phyloP scores from a whole-genome alignment of 2,113 vertebrate genomes.

The Uropsilus gracilis region DNA sequence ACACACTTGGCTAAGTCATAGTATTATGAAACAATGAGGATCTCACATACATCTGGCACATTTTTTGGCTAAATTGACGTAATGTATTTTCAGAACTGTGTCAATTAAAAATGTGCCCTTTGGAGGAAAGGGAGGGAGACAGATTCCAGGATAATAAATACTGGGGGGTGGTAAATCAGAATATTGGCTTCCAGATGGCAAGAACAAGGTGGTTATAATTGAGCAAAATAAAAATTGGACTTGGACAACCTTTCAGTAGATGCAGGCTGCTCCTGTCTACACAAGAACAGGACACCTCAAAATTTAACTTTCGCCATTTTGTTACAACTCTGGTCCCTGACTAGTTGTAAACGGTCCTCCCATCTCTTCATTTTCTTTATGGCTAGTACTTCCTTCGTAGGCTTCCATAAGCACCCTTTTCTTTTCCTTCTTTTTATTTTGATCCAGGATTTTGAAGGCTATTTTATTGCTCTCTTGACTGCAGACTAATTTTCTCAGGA shows the following conservation, averaged over 20 bases:
- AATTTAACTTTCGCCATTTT: not conserved
- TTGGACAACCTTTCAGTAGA: not conserved
- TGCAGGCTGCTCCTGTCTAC: not conserved
- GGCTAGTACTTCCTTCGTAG: not conserved
- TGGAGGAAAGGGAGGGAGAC: conserved; percentile 58
- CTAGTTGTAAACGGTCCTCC: not conserved
- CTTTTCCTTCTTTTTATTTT: not conserved
- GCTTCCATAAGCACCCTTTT: not conserved
- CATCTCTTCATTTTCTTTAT: not conserved
- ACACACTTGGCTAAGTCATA: conserved; percentile 76
- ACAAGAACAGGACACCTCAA: not conserved
- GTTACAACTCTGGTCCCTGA: not conserved
- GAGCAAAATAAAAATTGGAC: conserved; percentile 76
- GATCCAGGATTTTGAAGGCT: not conserved
- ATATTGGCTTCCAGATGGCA: conserved; percentile 82
- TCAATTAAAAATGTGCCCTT: conserved; percentile 84
- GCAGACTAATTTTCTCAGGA: not conserved
- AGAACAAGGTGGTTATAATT: conserved; percentile 65
- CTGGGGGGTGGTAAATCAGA: conserved; percentile 76
- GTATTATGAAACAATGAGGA: conserved; percentile 72
- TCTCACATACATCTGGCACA: conserved; percentile 77
- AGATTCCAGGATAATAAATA: conserved; percentile 79
- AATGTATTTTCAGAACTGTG: conserved; percentile 82
- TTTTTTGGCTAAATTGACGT: conserved; percentile 80
- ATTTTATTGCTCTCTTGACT: not conserved